A percentile compares a stretch with the other conserved stretches of the same genome.
These are phyloP conservation scores for Antidorcas marsupialis DNA, from an alignment of 2,113 vertebrate species.

Conservation along the genomic window DNA sequence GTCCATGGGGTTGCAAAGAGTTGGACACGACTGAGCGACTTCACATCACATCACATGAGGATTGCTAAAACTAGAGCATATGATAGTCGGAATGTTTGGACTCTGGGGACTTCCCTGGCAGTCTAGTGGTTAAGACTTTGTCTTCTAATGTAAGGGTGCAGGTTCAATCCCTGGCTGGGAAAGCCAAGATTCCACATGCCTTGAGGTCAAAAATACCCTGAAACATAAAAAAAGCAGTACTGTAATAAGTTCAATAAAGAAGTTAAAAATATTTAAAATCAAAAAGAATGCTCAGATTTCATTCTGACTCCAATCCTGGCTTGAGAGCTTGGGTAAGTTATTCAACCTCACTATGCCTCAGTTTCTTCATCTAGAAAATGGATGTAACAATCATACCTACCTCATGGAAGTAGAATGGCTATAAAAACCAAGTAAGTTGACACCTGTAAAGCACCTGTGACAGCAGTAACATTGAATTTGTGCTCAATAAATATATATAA, in stretches of 20 bases:
- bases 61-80: background rate
- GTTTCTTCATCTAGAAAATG: background rate
- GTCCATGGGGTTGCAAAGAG: too few species aligned
- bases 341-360: background rate
- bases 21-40: too few species aligned
- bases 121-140: background rate
- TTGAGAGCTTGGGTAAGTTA: background rate
- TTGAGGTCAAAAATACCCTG: background rate
- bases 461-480: background rate
- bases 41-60: too few species aligned
- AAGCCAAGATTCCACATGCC: background rate
- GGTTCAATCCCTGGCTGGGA: background rate
- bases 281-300: background rate
- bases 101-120: background rate
- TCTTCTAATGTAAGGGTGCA: background rate
- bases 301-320: background rate
- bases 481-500: background rate
- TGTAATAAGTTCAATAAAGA: background rate
- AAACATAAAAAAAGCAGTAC: background rate
- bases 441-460: background rate
- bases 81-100: background rate
- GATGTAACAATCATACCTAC: background rate
- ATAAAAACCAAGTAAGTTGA: background rate
- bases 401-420: background rate
- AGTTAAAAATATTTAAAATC: background rate